Percentiles rank a stretch among this genome's conserved stretches.
phyloP scores from a whole-genome alignment of 2,888 invertebrate species.

The Schizaphis graminum region DNA sequence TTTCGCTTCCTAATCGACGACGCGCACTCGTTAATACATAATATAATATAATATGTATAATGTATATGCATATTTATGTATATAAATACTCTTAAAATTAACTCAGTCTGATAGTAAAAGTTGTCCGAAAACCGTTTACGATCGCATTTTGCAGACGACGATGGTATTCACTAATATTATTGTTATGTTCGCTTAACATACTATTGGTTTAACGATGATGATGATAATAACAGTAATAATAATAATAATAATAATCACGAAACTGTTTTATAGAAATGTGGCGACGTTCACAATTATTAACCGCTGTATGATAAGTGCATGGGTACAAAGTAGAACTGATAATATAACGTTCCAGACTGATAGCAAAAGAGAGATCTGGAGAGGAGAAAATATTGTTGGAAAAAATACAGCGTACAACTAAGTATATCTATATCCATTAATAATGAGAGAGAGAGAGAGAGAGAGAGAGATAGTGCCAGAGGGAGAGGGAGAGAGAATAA shows the following conservation, averaged over 20 bases:
- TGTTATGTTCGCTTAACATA: background rate
- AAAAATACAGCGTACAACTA: background rate
- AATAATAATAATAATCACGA: background rate
- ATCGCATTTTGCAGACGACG: background rate
- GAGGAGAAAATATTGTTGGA: background rate
- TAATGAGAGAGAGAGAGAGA: too few relatives aligned
- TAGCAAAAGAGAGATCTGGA: background rate
- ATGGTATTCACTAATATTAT: background rate
- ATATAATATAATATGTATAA: too few relatives aligned
- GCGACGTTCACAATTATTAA: background rate
- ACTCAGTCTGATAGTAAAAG: background rate
- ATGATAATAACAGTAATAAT: background rate
- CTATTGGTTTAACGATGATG: background rate
- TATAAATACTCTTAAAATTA: background rate
- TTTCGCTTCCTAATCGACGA: background rate
- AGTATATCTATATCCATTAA: too few relatives aligned
- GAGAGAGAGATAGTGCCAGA: too few relatives aligned
- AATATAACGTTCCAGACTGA: background rate
- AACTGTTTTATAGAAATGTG: background rate
- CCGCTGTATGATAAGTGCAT: background rate
- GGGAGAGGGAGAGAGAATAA: too few relatives aligned
- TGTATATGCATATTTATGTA: background rate
- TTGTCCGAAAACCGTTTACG: constrained; percentile 8
- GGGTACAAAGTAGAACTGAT: background rate
- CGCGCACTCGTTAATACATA: background rate